Evolutionary conservation across 2,888 invertebrate species (phyloP).

Genomic region (Machimus atricapillus): DNA sequence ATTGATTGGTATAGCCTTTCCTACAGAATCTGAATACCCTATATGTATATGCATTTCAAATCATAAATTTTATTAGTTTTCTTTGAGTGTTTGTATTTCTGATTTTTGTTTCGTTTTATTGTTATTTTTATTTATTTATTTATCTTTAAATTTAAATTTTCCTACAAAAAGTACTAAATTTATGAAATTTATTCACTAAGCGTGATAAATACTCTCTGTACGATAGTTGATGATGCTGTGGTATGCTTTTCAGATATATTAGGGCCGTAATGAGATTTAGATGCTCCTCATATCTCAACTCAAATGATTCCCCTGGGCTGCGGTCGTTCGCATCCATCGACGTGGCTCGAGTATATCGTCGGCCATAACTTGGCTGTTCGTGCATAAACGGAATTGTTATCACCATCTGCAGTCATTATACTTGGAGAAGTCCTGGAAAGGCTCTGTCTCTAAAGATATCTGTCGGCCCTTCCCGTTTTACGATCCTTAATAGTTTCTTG

Average conservation of each 20-base stretch:
- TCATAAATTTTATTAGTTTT: too few relatives aligned
- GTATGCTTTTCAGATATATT: background rate
- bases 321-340: background rate
- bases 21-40: too few relatives aligned
- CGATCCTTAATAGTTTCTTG: conserved; percentile 16
- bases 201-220: background rate
- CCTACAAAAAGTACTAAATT: too few relatives aligned
- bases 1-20: too few relatives aligned
- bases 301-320: background rate
- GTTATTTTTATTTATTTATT: too few relatives aligned
- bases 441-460: background rate
- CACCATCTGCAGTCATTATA: background rate
- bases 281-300: background rate
- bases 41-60: too few relatives aligned
- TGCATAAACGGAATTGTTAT: background rate
- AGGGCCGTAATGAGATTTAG: background rate
- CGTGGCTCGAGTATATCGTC: background rate
- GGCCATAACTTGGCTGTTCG: background rate
- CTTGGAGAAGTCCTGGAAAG: background rate
- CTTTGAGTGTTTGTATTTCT: too few relatives aligned
- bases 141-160: too few relatives aligned
- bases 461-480: background rate
- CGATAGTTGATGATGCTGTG: background rate
- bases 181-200: too few relatives aligned
- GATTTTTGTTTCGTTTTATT: too few relatives aligned